A percentile compares a stretch with the other conserved stretches of the same genome.
Evolutionary conservation across 2,888 invertebrate genomes (phyloP).

Genomic region (Himalopsyche tibetana): DNA sequence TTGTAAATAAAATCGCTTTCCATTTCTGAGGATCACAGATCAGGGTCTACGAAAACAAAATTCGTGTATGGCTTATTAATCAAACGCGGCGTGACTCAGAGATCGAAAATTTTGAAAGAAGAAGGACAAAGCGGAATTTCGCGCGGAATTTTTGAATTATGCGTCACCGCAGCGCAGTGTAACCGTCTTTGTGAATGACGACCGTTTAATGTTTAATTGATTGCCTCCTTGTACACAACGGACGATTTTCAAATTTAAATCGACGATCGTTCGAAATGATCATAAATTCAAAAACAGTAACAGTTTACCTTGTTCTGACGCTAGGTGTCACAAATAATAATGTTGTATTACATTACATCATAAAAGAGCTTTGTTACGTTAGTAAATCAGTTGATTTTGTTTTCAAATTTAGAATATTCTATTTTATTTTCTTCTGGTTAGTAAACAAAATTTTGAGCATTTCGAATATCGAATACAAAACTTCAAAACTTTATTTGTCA

Average conservation of each 20-base stretch:
- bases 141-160: conserved; percentile 15
- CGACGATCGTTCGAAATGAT: neutral
- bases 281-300: neutral
- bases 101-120: neutral
- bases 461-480: too few relatives aligned
- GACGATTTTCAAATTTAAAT: conserved; percentile 5
- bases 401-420: too few relatives aligned
- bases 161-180: neutral
- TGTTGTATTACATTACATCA: too few relatives aligned
- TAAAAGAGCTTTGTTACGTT: too few relatives aligned
- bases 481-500: too few relatives aligned
- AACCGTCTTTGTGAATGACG: neutral
- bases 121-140: conserved; percentile 34
- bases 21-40: conserved; percentile 1
- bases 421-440: too few relatives aligned
- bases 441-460: too few relatives aligned
- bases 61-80: conserved; percentile 5
- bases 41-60: neutral
- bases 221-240: neutral
- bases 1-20: neutral
- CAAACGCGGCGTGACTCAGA: neutral
- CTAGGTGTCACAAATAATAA: too few relatives aligned
- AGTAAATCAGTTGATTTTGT: too few relatives aligned
- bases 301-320: neutral
- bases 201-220: neutral